Evolutionary conservation across 2,113 vertebrate species (phyloP), one percentile per base, ranked within the genome.

Genomic region (Chaenogobius annularis): DNA sequence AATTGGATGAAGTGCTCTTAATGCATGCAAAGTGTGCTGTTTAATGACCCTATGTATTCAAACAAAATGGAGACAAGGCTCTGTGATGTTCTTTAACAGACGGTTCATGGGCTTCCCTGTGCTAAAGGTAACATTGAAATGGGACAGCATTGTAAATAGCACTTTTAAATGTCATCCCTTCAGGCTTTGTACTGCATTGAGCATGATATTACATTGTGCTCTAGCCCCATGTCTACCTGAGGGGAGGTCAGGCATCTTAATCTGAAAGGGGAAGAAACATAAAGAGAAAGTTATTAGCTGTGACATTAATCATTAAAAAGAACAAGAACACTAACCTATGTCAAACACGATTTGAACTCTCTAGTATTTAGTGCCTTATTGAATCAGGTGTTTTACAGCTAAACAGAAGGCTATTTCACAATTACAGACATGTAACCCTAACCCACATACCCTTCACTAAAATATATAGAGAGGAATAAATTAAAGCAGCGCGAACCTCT

Each of bases 181-280:
- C 63, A 69, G 63, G 46, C 77, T 68, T 83, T 68, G 22, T 55
- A 40, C 50, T 70, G 72, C 64, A 50, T 17, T 78, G 63, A 69
- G 70, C 55, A 65, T 61, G 8, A 74, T 75, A 80, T 83, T 23
- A 35, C 48, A 54, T 65, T 44, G 14, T n/a, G 1, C 52, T 69
- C 70, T 59, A 55, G 12, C 19, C 19, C n/a, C 72, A 56, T 62
- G 58, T 65, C 84, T 82, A 90, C 90, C 90, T 85, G 80, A 70
- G 72, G 77, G 69, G 58, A 80, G 61, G 69, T 69, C 72, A 9
- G 55, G 19, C 26, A 44, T 79, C 65, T 75, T 5, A 52, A 84
- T 80, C 90, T 92, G 56, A 43, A 83, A 75, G 26, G 40, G n/a
- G 73, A 77, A 74, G 73, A 31, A 77, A 64, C 73, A 50, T 80